Evolutionary conservation across 2,113 vertebrate species (phyloP).

Genomic region (Muntiacus muntjak): DNA sequence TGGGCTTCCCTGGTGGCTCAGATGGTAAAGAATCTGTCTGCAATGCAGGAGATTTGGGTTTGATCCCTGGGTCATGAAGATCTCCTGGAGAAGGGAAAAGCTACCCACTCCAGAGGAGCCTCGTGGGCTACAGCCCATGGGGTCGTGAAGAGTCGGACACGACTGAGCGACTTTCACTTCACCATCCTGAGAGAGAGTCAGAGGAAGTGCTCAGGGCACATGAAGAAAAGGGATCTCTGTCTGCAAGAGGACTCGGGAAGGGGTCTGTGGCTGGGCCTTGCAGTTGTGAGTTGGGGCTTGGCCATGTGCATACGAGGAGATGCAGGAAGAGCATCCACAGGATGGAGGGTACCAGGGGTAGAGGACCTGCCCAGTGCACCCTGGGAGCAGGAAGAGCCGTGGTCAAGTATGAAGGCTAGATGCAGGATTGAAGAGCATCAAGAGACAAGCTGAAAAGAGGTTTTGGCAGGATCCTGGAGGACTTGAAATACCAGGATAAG

Average conservation of each 20-base stretch:
- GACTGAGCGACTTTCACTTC: background rate
- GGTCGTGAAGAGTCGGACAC: fast-evolving
- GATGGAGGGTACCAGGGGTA: background rate
- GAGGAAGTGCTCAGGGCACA: background rate
- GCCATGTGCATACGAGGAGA: fast-evolving
- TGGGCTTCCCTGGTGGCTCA: background rate
- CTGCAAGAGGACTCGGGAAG: fast-evolving
- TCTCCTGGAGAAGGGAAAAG: background rate
- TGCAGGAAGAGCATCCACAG: background rate
- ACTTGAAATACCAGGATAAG: background rate
- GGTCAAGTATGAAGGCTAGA: fast-evolving
- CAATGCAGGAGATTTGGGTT: background rate
- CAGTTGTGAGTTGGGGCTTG: background rate
- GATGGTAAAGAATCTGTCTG: background rate
- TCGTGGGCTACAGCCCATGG: background rate
- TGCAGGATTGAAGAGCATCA: fast-evolving
- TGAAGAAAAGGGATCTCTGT: fast-evolving
- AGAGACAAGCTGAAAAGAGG: too few relatives aligned
- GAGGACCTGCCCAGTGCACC: background rate
- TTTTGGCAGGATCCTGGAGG: fast-evolving
- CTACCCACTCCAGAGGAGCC: background rate
- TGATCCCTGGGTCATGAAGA: background rate
- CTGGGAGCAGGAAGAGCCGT: fast-evolving
- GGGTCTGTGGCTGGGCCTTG: background rate
- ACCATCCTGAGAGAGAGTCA: background rate